A percentile compares a stretch with the other conserved stretches of the same genome.
These are phyloP conservation scores for Loripinus fragilis DNA, from an alignment of 2,888 invertebrate species.

Conservation along the genomic window DNA sequence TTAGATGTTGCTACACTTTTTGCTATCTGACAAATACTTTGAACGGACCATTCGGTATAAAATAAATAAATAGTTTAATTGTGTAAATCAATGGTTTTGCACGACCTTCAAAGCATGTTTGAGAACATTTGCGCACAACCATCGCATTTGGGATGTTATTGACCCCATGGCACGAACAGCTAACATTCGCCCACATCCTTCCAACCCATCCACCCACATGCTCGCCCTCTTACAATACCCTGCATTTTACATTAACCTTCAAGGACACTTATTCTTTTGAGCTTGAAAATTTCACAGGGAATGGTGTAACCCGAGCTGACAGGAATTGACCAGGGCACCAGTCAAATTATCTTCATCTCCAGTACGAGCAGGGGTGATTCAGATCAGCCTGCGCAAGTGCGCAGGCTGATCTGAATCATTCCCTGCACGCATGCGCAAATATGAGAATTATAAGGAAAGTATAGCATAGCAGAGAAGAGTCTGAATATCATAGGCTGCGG, in stretches of 20 bases:
- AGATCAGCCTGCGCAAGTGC: background rate
- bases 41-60: too few relatives aligned
- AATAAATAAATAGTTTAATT: too few relatives aligned
- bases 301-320: constrained; percentile 2
- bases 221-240: background rate
- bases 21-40: too few relatives aligned
- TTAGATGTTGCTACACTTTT: too few relatives aligned
- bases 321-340: background rate
- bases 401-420: background rate
- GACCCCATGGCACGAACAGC: too few relatives aligned
- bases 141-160: too few relatives aligned
- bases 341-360: background rate
- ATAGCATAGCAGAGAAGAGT: too few relatives aligned
- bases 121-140: too few relatives aligned
- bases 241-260: constrained; percentile 6
- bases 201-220: background rate
- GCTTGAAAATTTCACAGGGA: background rate
- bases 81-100: too few relatives aligned
- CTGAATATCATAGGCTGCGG: too few relatives aligned
- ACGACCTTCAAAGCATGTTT: too few relatives aligned
- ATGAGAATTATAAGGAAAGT: background rate
- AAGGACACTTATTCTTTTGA: background rate
- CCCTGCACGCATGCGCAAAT: background rate
- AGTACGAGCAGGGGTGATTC: background rate
- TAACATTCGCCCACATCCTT: background rate